Evolutionary conservation across 2,888 invertebrate genomes (phyloP).

Genomic region (Idaea biselata): DNA sequence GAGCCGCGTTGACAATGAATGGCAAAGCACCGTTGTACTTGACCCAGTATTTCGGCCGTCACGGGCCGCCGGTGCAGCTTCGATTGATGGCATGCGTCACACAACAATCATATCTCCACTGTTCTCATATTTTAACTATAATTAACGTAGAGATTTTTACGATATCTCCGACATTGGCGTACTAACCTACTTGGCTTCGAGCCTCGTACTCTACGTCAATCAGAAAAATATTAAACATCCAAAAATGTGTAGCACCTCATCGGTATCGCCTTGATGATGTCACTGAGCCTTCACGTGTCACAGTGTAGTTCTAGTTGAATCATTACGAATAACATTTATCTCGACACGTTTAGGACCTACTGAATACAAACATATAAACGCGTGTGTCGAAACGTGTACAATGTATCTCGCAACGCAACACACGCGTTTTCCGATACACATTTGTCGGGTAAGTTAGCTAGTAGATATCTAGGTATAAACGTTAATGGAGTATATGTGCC

Average conservation of each 20-base stretch:
- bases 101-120: conserved; percentile 32
- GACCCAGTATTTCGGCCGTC: conserved; percentile 74
- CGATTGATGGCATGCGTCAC: conserved; percentile 62
- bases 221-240: conserved; percentile 49
- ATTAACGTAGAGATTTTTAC: conserved; percentile 53
- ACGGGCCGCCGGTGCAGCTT: conserved; percentile 48
- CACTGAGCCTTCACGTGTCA: conserved; percentile 48
- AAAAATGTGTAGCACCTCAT: conserved; percentile 35
- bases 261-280: conserved; percentile 47
- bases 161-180: conserved; percentile 71
- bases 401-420: conserved; percentile 67
- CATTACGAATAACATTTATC: conserved; percentile 38
- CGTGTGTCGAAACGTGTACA: conserved; percentile 59
- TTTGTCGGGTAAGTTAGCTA: conserved; percentile 44
- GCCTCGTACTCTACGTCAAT: conserved; percentile 60
- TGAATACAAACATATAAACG: conserved; percentile 42
- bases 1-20: conserved; percentile 71
- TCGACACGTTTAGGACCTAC: conserved; percentile 46
- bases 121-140: conserved; percentile 47
- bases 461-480: conserved; percentile 40
- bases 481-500: conserved; percentile 54
- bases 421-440: conserved; percentile 68
- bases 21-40: conserved; percentile 79
- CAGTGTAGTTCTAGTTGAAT: conserved; percentile 38
- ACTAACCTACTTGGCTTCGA: conserved; percentile 71